These are phyloP conservation scores for Nycteola revayana DNA, from an alignment of 2,888 invertebrate genomes.

Conservation along the genomic window DNA sequence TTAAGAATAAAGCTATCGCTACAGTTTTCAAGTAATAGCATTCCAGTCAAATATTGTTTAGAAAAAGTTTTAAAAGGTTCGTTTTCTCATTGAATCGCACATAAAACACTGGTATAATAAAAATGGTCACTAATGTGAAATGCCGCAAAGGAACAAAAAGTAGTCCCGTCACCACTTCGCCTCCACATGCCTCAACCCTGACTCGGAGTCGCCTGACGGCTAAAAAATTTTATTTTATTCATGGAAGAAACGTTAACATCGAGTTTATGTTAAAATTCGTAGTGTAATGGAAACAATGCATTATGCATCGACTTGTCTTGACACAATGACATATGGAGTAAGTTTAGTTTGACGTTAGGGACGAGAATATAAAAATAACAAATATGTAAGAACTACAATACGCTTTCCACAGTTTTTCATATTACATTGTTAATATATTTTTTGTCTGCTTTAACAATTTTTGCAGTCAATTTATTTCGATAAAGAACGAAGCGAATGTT, in stretches of 20 bases:
- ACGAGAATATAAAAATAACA: constrained; percentile 63
- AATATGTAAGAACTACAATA: constrained; percentile 47
- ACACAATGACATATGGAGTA: constrained; percentile 77
- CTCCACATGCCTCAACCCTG: constrained; percentile 38
- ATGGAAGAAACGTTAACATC: constrained; percentile 76
- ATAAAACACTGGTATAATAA: constrained; percentile 6
- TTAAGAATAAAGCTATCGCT: too few relatives aligned
- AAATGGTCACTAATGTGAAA: constrained; percentile 21
- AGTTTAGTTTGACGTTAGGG: constrained; percentile 70
- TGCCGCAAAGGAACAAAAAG: constrained; percentile 43
- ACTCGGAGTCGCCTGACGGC: constrained; percentile 40
- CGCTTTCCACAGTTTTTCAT: constrained; percentile 64
- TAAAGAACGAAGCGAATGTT: constrained; percentile 56
- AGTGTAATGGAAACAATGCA: constrained; percentile 81
- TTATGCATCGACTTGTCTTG: constrained; percentile 67
- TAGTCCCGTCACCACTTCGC: constrained; percentile 40
- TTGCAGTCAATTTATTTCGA: constrained; percentile 58
- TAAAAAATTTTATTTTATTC: constrained; percentile 76
- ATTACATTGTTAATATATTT: constrained; percentile 43
- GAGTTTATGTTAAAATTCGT: constrained; percentile 78
- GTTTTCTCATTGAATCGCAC: constrained; percentile 13
- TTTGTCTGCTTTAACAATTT: constrained; percentile 48
- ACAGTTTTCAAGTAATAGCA: too few relatives aligned
- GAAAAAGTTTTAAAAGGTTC: too few relatives aligned
- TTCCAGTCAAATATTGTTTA: too few relatives aligned